phyloP scores from a whole-genome alignment of 2,797 vertebrate species.

The Sebastes minor region DNA sequence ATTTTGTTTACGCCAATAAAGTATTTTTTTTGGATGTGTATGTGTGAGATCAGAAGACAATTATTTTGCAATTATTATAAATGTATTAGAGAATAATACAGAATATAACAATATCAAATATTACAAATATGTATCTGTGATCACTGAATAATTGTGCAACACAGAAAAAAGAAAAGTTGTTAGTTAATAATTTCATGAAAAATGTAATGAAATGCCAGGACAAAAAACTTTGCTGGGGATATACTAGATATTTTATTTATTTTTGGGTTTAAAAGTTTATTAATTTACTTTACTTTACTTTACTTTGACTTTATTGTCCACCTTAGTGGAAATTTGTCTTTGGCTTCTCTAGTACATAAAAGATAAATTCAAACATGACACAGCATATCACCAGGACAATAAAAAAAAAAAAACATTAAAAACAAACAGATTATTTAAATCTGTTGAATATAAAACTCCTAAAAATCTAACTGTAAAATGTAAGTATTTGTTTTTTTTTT shows the following conservation, averaged over 20 bases:
- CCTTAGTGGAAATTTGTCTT: no score
- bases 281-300: no score
- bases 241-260: no score
- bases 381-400: no score
- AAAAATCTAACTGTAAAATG: no score
- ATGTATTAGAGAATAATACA: background rate
- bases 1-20: background rate
- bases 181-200: background rate
- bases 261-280: no score
- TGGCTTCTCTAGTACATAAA: no score
- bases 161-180: background rate
- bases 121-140: accelerated
- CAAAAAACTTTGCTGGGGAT: background rate
- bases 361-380: no score
- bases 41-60: background rate
- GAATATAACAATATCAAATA: background rate
- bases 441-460: no score
- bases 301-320: no score
- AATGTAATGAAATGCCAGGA: background rate
- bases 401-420: no score
- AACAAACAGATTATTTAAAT: no score
- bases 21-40: background rate
- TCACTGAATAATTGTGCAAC: background rate
- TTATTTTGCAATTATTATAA: background rate
- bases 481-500: background rate